phyloP scores from a whole-genome alignment of 2,888 invertebrate species.

The Holacanthella duospinosa region DNA sequence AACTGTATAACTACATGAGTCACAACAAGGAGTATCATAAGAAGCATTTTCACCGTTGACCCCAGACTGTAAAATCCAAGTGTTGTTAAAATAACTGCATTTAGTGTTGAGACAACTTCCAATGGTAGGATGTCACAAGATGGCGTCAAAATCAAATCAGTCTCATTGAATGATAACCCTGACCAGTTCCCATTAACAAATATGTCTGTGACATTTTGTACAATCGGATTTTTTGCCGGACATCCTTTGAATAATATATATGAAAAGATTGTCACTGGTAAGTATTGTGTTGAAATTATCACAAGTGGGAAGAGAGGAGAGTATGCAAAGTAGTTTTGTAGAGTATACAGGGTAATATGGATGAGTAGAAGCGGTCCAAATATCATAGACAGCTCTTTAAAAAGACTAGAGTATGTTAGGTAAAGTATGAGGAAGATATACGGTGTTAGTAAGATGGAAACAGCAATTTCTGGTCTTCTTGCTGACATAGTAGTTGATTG shows the following conservation, averaged over 20 bases:
- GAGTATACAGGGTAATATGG: neutral
- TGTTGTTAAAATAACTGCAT: constrained; percentile 9
- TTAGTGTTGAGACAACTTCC: neutral
- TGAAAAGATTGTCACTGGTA: constrained; percentile 47
- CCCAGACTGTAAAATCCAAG: constrained; percentile 27
- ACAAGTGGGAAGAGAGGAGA: neutral
- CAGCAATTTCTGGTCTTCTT: constrained; percentile 7
- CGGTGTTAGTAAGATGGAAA: constrained; percentile 14
- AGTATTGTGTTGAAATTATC: constrained; percentile 49
- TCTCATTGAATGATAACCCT: no score
- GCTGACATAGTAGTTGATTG: neutral
- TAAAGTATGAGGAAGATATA: constrained; percentile 9
- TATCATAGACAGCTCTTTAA: neutral
- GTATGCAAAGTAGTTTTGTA: neutral
- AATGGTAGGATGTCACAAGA: neutral
- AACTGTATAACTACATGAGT: neutral
- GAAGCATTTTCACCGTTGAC: constrained; percentile 16
- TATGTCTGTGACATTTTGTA: neutral
- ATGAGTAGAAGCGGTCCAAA: neutral
- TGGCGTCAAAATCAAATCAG: neutral
- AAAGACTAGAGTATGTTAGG: neutral
- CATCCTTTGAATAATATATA: neutral
- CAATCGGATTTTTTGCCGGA: neutral
- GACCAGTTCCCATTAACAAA: neutral
- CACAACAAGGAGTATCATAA: constrained; percentile 13